phyloP scores from a whole-genome alignment of 1,140 invertebrate genomes.

The Chrysomallon squamiferum region DNA sequence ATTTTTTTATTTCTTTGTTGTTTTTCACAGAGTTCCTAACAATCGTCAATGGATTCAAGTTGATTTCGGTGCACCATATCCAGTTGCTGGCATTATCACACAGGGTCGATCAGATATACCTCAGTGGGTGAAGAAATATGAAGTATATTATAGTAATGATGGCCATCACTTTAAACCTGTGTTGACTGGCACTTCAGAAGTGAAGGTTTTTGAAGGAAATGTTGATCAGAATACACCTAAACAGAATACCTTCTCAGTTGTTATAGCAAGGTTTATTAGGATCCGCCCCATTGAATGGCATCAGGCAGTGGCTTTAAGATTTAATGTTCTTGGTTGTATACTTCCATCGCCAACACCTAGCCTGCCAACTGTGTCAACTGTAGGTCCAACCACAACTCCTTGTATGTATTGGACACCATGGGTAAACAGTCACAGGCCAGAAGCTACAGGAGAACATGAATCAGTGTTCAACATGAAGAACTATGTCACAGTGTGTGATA shows the following conservation, averaged over 20 bases:
- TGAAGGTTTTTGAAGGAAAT: slow-evolving; percentile 42
- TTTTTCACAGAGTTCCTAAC: slow-evolving; percentile 28
- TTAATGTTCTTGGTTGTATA: slow-evolving; percentile 47
- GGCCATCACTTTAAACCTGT: slow-evolving; percentile 37
- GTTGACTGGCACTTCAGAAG: slow-evolving; percentile 13
- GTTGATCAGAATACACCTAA: slow-evolving; percentile 42
- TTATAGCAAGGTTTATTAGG: slow-evolving; percentile 42
- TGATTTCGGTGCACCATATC: slow-evolving; percentile 76
- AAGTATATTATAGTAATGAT: slow-evolving; percentile 64
- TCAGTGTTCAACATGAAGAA: slow-evolving; percentile 49
- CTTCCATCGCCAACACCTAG: slow-evolving; percentile 32
- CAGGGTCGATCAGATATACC: slow-evolving; percentile 63
- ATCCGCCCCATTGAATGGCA: slow-evolving; percentile 47
- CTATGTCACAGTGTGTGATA: slow-evolving; percentile 44
- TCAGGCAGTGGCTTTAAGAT: slow-evolving; percentile 38
- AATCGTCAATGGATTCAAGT: slow-evolving; percentile 48
- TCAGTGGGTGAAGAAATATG: slow-evolving; percentile 77
- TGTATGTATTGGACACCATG: slow-evolving; percentile 62
- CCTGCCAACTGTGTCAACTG: slow-evolving; percentile 12
- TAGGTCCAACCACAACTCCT: slow-evolving; percentile 9
- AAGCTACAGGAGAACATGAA: slow-evolving; percentile 54
- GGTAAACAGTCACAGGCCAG: slow-evolving; percentile 57
- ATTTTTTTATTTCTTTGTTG: too few relatives aligned
- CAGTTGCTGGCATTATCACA: slow-evolving; percentile 80
- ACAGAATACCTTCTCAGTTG: slow-evolving; percentile 31